Conservation (phyloP, 2,797 vertebrate genomes). For the Hydrophis major region DNA sequence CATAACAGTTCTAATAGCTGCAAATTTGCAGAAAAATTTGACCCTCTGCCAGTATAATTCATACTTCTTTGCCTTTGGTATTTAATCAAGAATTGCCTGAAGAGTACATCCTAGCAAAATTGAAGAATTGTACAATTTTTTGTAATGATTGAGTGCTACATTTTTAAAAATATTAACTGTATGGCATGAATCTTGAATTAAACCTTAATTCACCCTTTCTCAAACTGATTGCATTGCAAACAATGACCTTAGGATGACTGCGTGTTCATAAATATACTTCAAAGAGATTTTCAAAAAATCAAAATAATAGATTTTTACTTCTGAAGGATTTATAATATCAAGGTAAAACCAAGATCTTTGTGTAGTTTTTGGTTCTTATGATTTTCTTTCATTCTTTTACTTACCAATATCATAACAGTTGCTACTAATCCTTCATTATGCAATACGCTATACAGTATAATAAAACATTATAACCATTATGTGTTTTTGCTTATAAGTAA, state of each 20-base stretch:
- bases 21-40: not conserved
- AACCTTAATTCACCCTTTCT: not conserved
- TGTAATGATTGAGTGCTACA: not conserved
- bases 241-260: not conserved
- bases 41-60: not conserved
- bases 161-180: not conserved
- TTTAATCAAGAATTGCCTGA: not conserved
- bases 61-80: not conserved
- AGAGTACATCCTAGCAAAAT: not conserved
- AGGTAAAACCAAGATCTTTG: not conserved
- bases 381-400: not conserved
- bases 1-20: not conserved
- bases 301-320: not conserved
- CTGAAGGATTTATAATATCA: not conserved
- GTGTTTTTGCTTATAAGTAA: not conserved
- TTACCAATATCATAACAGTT: not conserved
- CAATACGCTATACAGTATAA: not conserved
- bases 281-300: not conserved
- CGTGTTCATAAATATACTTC: not conserved
- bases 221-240: not conserved
- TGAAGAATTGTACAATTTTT: not conserved
- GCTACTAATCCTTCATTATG: not conserved
- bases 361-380: not conserved
- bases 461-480: not conserved
- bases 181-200: not conserved